Base-by-base conservation (phyloP, 2,888 invertebrate species). In the Cancer borealis region DNA sequence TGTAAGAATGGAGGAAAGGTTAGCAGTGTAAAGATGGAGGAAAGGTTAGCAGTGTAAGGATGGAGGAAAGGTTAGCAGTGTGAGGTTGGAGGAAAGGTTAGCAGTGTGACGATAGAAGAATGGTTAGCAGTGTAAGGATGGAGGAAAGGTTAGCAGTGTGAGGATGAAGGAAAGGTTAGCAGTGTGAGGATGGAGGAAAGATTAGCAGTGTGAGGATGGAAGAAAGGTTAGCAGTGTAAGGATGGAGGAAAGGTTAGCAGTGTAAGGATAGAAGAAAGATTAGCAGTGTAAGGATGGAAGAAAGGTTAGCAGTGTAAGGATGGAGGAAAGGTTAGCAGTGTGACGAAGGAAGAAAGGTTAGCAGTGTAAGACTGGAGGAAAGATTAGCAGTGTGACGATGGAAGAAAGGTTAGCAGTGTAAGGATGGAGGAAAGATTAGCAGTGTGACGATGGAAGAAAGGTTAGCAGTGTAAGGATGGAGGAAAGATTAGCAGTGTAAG, bases 391-490 rank as follows among this genome's bases (percentile, higher is more conserved):
- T 26, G 84, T 26, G 5, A n/a, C 4, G 84, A 84, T 1, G 84
- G 84, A 84, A 84, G 84, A 30, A 84, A 84, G 84, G 84, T n/a
- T n/a, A 21, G n/a, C n/a, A n/a, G n/a, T n/a, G n/a, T n/a, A n/a
- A n/a, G n/a, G n/a, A n/a, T n/a, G n/a, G n/a, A n/a, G n/a, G n/a
- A n/a, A n/a, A n/a, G 84, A 3, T n/a, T 12, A 30, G 26, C 4
- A 84, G 84, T 26, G 84, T 26, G 5, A 84, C n/a, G n/a, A n/a
- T n/a, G 84, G 26, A 10, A 1, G 84, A 6, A 84, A 6, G 30
- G n/a, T n/a, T n/a, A 84, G 26, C 0, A 30, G 26, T 12, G 26
- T n/a, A n/a, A 84, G 26, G 84, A n/a, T 12, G 26, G 84, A n/a
- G 5, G 84, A 30, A n/a, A 84, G 84, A 6, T 39, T 26, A 84